Percentiles rank a stretch among this genome's conserved stretches.
These are phyloP conservation scores for Mesorhabditis spiculigera DNA, from an alignment of 2,888 invertebrate genomes.

Conservation along the genomic window DNA sequence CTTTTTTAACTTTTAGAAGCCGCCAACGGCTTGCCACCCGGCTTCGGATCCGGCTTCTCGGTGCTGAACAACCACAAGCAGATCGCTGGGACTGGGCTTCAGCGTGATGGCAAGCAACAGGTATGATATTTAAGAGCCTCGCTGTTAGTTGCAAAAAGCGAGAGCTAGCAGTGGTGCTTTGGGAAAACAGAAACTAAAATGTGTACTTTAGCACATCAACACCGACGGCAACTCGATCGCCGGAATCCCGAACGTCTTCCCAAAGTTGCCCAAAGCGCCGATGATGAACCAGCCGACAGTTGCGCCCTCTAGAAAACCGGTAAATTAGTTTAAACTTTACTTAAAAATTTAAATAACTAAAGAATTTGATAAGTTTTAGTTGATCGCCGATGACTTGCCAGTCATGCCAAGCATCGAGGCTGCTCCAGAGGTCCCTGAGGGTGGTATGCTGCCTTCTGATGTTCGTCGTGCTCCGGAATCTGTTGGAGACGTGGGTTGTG, in stretches of 20 bases:
- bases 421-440: slow-evolving; percentile 50
- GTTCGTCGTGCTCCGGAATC: slow-evolving; percentile 49
- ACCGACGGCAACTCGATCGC: slow-evolving; percentile 49
- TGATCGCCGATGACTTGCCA: slow-evolving; percentile 14
- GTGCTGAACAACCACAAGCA: slow-evolving; percentile 47
- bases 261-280: slow-evolving; percentile 53
- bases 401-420: slow-evolving; percentile 30
- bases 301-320: not conserved
- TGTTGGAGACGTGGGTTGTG: slow-evolving; percentile 40
- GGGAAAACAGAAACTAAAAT: not conserved
- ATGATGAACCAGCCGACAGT: slow-evolving; percentile 14
- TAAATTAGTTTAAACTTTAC: not conserved
- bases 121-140: not conserved
- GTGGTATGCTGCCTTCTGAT: slow-evolving; percentile 50
- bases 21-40: slow-evolving; percentile 43
- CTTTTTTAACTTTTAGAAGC: not conserved
- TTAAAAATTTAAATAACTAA: not conserved
- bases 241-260: slow-evolving; percentile 57
- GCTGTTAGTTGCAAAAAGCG: not conserved
- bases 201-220: not conserved
- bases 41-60: slow-evolving; percentile 57
- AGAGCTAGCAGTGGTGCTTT: not conserved
- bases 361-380: not conserved
- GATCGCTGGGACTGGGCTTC: slow-evolving; percentile 25
- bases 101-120: not conserved